A percentile compares a stretch with the other conserved stretches of the same genome.
phyloP scores from a whole-genome alignment of 1,140 invertebrate genomes.

The Maconellicoccus hirsutus region DNA sequence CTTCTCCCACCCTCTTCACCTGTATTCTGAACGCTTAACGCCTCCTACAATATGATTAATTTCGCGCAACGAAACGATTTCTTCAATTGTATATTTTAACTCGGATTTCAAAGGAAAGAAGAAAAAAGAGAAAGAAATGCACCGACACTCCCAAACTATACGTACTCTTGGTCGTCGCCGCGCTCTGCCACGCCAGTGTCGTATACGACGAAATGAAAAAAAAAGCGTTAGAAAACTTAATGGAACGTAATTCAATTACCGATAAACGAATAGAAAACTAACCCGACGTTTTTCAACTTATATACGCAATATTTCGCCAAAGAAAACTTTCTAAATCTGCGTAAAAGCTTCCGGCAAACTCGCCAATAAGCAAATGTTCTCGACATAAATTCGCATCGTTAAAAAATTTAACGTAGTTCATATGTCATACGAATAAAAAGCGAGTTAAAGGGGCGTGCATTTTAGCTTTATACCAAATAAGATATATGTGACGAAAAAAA shows the following conservation, averaged over 20 bases:
- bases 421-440: background rate
- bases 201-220: background rate
- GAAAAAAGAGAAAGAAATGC: no score
- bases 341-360: background rate
- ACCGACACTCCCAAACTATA: no score
- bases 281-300: background rate
- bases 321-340: background rate
- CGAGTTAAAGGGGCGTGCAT: background rate
- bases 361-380: background rate
- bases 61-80: no score
- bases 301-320: background rate
- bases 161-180: no score
- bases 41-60: no score
- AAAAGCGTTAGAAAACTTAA: background rate
- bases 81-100: no score
- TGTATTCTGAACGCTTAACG: no score
- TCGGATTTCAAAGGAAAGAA: no score
- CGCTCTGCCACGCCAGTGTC: no score
- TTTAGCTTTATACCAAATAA: background rate
- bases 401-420: constrained; percentile 1
- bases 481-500: background rate
- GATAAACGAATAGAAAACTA: background rate
- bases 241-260: constrained; percentile 9
- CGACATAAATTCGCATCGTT: background rate
- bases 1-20: no score